Base-by-base conservation (phyloP, 2,888 invertebrate species). In the Idaea dimidiata region DNA sequence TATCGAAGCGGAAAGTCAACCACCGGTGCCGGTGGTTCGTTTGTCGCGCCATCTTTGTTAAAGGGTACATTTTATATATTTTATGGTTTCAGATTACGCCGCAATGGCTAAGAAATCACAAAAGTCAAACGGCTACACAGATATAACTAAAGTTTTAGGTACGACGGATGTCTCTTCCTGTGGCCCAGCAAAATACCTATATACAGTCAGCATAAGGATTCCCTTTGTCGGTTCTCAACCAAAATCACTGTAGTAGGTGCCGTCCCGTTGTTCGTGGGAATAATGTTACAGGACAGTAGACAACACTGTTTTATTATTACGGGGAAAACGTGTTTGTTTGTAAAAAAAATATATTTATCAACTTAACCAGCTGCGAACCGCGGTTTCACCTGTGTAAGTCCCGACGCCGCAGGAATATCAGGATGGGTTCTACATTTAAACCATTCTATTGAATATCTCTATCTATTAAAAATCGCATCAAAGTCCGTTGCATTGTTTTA, bases 31-130 rank as follows among this genome's bases (percentile, higher is more conserved):
- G 80, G 76, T 75, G 80, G 79, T 79, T 77, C 75, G 72, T 76
- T 73, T 64, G 66, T 68, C 68, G 72, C 87, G 86, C 87, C 88
- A 89, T 89, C 78, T 86, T 88, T 83, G 80, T 85, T 87, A 76
- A 78, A 83, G 84, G 79, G 78, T 71, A 76, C 71, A 72, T 74
- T 75, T 72, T 72, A 74, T 71, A 74, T 71, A 73, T 71, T 74
- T 72, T 67, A 68, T 72, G 71, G 69, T 73, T 69, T 74, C 65
- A 64, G 66, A 71, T 76, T 72, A 78, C 74, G 70, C 68, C 61
- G 61, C 57, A 66, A 61, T 24, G 24, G 24, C 62, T 72, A 67
- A 70, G 63, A 70, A 63, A 63, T 57, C 54, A 43, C 59, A 33
- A 54, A 58, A 62, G 64, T 59, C 60, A 57, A 31, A n/a, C 2